Evolutionary conservation across 2,797 vertebrate genomes (phyloP), one percentile per base, ranked within the genome.

Genomic region (Odontamblyopus lacepedii): DNA sequence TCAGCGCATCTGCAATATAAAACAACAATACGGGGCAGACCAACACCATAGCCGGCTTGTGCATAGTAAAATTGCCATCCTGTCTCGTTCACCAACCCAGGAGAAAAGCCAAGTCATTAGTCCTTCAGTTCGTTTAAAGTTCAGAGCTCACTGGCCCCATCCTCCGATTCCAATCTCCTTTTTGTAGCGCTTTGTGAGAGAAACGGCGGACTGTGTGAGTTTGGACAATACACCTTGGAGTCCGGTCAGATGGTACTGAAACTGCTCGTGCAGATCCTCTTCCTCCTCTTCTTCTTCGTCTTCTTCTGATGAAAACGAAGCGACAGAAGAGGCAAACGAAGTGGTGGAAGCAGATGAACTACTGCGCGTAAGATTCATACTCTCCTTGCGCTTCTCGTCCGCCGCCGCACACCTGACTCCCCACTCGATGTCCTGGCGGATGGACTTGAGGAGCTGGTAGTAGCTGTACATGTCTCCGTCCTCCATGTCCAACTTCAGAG

Each of bases 351-450:
- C 13, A 13, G 69, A 78, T 59, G 95, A 91, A 74, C 91, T 90
- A 23, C 76, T 88, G 77, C 95, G 92, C 73, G 70, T 86, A 51
- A 92, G 75, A 80, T 90, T 93, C 86, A 93, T 83, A 77, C 93
- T 91, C 77, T 95, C 94, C 35, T 92, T 92, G 32, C 89, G 87
- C 74, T 79, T 81, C 30, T 95, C 92, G 4, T 95, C 93, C 38
- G 91, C 94, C 0, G 77, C 60, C 2, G 92, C 93, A 78, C 95
- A 93, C 85, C 89, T 81, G 73, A 97, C 95, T 0, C 97, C 98
- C 96, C 96, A 98, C 87, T 99, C 96, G 75, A 99, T 98, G 88
- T 98, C 96, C 63, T 93, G 94, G 86, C 97, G 95, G 92, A 99
- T 98, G 87, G 97, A 98, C 71, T 99, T 99, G 66, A 99, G 95